Percentiles rank a stretch among this genome's conserved stretches.
These are phyloP conservation scores for Pitta sordida DNA, from an alignment of 2,113 vertebrate species.

Conservation along the genomic window DNA sequence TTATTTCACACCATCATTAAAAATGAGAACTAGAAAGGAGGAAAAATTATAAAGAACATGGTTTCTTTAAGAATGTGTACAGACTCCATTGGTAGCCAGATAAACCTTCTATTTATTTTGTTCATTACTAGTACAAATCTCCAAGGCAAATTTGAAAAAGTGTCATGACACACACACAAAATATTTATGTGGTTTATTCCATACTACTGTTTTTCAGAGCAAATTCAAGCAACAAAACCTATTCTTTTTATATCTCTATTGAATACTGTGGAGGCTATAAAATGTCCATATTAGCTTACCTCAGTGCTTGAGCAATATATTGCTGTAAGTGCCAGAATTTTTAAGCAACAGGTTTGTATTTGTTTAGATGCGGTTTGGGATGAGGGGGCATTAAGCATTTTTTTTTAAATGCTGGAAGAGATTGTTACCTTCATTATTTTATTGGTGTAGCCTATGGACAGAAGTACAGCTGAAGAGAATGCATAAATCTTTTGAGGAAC, in stretches of 20 bases:
- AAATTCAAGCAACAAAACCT: not conserved
- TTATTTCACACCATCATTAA: not conserved
- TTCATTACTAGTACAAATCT: not conserved
- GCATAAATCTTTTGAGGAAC: not conserved
- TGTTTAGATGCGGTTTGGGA: not conserved
- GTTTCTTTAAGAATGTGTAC: not conserved
- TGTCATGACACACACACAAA: not conserved
- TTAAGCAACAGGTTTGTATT: not conserved
- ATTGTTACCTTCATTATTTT: not conserved
- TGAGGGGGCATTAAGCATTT: not conserved
- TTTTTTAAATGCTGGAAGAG: not conserved
- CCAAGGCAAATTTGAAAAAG: not conserved
- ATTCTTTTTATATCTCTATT: not conserved
- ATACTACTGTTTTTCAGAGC: not conserved
- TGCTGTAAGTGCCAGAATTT: not conserved
- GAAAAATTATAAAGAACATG: not conserved
- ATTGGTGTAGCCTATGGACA: not conserved
- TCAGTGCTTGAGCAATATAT: not conserved
- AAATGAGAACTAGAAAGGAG: not conserved
- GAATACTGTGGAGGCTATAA: not conserved
- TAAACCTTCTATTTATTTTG: accelerated
- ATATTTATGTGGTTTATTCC: not conserved
- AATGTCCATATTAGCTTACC: not conserved
- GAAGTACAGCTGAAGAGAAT: not conserved
- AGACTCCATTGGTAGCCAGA: not conserved